A percentile compares a stretch with the other conserved stretches of the same genome.
Conservation (phyloP, 2,797 vertebrate genomes). For the Phyllotis vaccarum region DNA sequence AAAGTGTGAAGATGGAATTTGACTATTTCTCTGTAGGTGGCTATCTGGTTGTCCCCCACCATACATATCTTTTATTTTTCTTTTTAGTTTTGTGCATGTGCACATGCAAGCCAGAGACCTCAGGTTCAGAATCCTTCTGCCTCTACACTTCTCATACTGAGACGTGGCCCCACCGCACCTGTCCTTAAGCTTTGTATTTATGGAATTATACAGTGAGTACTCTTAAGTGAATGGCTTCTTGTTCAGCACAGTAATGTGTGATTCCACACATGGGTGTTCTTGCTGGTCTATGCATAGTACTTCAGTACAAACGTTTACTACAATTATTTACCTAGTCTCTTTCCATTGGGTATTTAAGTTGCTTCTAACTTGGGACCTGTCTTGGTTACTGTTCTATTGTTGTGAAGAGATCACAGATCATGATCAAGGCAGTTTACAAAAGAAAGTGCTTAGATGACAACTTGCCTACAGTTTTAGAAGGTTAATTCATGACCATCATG, state of each 20-base stretch:
- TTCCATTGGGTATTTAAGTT: neutral
- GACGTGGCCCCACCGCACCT: no score
- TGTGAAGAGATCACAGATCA: neutral
- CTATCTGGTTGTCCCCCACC: neutral
- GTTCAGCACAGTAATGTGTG: neutral
- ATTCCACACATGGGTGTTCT: no score
- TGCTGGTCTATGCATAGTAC: neutral
- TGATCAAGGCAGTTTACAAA: neutral
- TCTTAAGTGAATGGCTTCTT: neutral
- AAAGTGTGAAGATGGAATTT: conserved; percentile 33
- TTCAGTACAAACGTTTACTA: neutral
- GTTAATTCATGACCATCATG: neutral
- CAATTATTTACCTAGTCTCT: neutral
- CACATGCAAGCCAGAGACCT: neutral
- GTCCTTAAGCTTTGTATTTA: neutral
- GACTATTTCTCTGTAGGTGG: neutral
- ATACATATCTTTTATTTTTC: neutral
- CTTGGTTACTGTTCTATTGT: neutral
- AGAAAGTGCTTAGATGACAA: neutral
- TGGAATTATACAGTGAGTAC: neutral
- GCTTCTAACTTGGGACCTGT: neutral
- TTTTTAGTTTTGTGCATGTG: neutral
- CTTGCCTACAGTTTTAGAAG: neutral
- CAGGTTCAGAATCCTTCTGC: neutral
- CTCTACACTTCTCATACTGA: neutral